Percentiles rank a stretch among this genome's conserved stretches.
phyloP scores from a whole-genome alignment of 2,888 invertebrate species.

The Sialis fuliginosa region DNA sequence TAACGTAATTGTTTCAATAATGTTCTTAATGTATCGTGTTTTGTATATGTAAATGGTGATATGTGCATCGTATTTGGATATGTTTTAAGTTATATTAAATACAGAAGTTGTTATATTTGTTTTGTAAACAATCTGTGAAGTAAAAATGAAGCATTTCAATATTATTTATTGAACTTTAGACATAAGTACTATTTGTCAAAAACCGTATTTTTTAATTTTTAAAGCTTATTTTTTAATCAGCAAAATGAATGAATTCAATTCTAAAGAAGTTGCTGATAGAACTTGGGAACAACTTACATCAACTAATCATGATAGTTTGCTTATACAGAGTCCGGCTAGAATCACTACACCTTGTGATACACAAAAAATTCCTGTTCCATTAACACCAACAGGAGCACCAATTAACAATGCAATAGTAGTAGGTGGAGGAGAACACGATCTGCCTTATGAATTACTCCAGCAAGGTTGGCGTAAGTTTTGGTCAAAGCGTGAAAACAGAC shows the following conservation, averaged over 20 bases:
- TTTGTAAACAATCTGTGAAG: too few species aligned
- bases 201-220: background rate
- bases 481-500: constrained; percentile 88
- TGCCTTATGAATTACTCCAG: constrained; percentile 52
- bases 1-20: too few species aligned
- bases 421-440: constrained; percentile 24
- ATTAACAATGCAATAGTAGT: constrained; percentile 24
- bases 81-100: too few species aligned
- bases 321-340: constrained; percentile 3
- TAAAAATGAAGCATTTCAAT: too few species aligned
- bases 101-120: too few species aligned
- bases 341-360: constrained; percentile 2
- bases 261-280: constrained; percentile 2
- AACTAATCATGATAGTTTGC: background rate
- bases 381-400: constrained; percentile 40
- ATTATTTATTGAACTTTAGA: background rate
- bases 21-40: too few species aligned
- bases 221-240: background rate
- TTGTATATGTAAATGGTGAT: too few species aligned
- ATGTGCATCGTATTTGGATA: too few species aligned
- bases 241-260: constrained; percentile 4
- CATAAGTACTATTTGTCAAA: background rate
- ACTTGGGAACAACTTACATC: constrained; percentile 4
- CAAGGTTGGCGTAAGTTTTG: constrained; percentile 95
- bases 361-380: constrained; percentile 20